phyloP scores from a whole-genome alignment of 92 coral and sea anemone genomes.

The Phenganax marumi region DNA sequence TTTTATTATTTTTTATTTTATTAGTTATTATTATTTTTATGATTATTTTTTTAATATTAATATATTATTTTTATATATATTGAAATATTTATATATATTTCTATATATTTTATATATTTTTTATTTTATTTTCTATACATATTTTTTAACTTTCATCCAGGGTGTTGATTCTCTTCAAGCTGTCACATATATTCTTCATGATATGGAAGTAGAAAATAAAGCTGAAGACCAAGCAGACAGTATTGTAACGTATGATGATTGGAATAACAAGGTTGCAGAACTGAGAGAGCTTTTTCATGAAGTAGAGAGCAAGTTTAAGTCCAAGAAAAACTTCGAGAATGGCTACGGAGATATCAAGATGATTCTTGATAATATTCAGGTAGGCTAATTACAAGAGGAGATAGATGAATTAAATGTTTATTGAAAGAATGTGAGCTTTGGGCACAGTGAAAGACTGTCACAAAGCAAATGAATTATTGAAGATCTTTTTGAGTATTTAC shows the following conservation, averaged over 20 bases:
- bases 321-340: slow-evolving; percentile 11
- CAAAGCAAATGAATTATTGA: too few species aligned
- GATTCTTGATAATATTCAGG: slow-evolving; percentile 9
- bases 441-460: too few species aligned
- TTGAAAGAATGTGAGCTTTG: too few species aligned
- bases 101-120: not conserved
- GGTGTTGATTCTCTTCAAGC: slow-evolving; percentile 40
- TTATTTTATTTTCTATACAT: not conserved
- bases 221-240: not conserved
- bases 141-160: not conserved
- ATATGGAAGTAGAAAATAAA: slow-evolving; percentile 12
- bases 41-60: too few species aligned
- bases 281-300: not conserved
- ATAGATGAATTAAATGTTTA: too few species aligned
- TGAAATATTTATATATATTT: not conserved
- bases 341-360: not conserved
- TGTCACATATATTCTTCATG: slow-evolving; percentile 27
- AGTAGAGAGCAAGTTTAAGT: slow-evolving; percentile 19
- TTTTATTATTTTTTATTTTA: too few species aligned
- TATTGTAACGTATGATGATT: slow-evolving; percentile 3
- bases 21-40: too few species aligned
- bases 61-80: not conserved
- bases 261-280: slow-evolving; percentile 30
- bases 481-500: too few species aligned
- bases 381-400: not conserved